Percentiles rank a stretch among this genome's conserved stretches.
phyloP scores from a whole-genome alignment of 30 jellyfish, hydroid and myxozoan species.

The Hydractinia echinata region DNA sequence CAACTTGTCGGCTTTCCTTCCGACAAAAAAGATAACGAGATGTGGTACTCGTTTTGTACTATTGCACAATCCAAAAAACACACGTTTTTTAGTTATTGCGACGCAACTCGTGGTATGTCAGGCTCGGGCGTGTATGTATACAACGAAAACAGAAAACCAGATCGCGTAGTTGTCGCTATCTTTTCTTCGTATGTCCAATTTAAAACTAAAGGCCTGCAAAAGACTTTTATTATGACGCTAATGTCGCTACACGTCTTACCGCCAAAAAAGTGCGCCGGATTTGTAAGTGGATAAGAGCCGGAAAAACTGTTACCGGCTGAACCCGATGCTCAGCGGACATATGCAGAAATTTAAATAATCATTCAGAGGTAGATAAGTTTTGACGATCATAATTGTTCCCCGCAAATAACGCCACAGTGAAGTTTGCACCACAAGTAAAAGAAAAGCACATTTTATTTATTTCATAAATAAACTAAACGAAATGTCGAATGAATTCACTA shows the following conservation, averaged over 20 bases:
- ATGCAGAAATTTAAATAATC: neutral
- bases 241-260: slow-evolving; percentile 84
- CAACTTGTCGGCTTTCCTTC: slow-evolving; percentile 92
- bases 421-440: too few relatives aligned
- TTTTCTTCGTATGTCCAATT: slow-evolving; percentile 62
- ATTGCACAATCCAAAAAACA: slow-evolving; percentile 48
- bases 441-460: too few relatives aligned
- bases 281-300: slow-evolving; percentile 88
- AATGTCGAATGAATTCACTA: too few relatives aligned
- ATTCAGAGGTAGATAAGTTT: too few relatives aligned
- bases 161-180: slow-evolving; percentile 69
- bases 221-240: slow-evolving; percentile 29
- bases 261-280: slow-evolving; percentile 63
- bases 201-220: slow-evolving; percentile 35
- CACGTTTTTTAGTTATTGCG: slow-evolving; percentile 60
- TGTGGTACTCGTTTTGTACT: slow-evolving; percentile 77
- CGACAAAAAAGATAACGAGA: slow-evolving; percentile 67
- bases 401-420: too few relatives aligned
- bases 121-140: slow-evolving; percentile 96
- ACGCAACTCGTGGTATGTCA: slow-evolving; percentile 90
- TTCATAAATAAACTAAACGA: too few relatives aligned
- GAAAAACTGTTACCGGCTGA: slow-evolving; percentile 23
- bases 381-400: too few relatives aligned
- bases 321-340: neutral
- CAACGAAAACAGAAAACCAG: slow-evolving; percentile 31